Evolutionary conservation across 2,113 vertebrate genomes (phyloP).

Genomic region (Mionectes macconnelli): DNA sequence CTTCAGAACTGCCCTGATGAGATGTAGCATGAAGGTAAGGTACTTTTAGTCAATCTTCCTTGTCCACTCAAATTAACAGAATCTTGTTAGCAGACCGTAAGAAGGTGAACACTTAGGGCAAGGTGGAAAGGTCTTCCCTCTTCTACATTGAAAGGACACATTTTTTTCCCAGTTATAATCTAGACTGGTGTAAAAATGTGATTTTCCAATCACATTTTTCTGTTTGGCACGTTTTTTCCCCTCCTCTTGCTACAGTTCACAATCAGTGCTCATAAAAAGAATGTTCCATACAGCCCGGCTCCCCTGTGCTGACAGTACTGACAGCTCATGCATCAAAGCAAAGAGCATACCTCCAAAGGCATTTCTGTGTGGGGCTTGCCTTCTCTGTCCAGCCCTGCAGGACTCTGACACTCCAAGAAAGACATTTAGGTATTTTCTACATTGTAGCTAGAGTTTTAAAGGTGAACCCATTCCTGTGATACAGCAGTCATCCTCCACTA

Average conservation of each 20-base stretch:
- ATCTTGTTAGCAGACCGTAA: not conserved
- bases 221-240: not conserved
- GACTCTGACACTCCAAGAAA: not conserved
- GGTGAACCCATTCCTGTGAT: not conserved
- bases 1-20: not conserved
- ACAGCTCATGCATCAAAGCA: not conserved
- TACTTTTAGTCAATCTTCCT: not conserved
- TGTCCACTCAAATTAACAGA: not conserved
- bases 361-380: not conserved
- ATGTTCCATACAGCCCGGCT: not conserved
- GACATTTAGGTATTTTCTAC: not conserved
- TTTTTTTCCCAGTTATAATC: not conserved
- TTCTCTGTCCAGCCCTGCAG: not conserved
- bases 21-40: not conserved
- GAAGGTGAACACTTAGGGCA: not conserved
- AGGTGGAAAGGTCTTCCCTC: not conserved
- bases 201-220: not conserved
- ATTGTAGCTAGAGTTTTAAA: not conserved
- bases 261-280: not conserved
- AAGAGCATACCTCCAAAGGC: not conserved
- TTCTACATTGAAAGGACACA: not conserved
- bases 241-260: not conserved
- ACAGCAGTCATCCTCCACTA: not conserved
- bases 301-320: not conserved
- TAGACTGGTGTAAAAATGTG: not conserved